Percentiles rank a stretch among this genome's conserved stretches.
Evolutionary conservation across 2,888 invertebrate species (phyloP).

Genomic region (Doris montereyensis): DNA sequence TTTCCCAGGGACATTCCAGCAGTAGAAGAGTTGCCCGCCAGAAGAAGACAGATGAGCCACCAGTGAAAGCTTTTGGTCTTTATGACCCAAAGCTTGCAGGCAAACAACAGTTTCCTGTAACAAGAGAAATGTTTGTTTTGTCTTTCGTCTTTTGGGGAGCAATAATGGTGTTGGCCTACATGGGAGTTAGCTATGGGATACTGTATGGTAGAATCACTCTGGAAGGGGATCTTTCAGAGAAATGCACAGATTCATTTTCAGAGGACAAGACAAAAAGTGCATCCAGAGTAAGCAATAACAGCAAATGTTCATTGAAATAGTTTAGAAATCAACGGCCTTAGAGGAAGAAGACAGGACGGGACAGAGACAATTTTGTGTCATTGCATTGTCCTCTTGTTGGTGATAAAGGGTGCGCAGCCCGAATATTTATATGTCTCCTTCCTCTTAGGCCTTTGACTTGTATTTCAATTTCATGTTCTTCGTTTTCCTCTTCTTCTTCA

Average conservation of each 20-base stretch:
- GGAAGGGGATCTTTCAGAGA: constrained; percentile 31
- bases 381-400: too few relatives aligned
- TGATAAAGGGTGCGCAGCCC: too few relatives aligned
- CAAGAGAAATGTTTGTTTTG: constrained; percentile 33
- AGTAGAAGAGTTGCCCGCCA: not conserved
- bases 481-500: too few relatives aligned
- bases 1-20: not conserved
- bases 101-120: constrained; percentile 41
- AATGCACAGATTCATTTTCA: constrained; percentile 23
- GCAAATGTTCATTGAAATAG: too few relatives aligned
- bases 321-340: too few relatives aligned
- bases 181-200: constrained; percentile 22
- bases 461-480: too few relatives aligned
- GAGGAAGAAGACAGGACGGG: too few relatives aligned
- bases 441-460: too few relatives aligned
- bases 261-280: constrained; percentile 28
- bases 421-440: too few relatives aligned
- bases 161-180: constrained; percentile 5
- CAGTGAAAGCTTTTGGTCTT: not conserved
- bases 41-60: not conserved
- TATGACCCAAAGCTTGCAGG: not conserved
- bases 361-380: too few relatives aligned
- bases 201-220: constrained; percentile 35
- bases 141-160: constrained; percentile 44
- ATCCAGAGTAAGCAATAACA: constrained; percentile 35